Percentiles rank a stretch among this genome's conserved stretches.
Conservation (phyloP, 53 echinoderm and acorn worm genomes). For the Paelopatides confundens region DNA sequence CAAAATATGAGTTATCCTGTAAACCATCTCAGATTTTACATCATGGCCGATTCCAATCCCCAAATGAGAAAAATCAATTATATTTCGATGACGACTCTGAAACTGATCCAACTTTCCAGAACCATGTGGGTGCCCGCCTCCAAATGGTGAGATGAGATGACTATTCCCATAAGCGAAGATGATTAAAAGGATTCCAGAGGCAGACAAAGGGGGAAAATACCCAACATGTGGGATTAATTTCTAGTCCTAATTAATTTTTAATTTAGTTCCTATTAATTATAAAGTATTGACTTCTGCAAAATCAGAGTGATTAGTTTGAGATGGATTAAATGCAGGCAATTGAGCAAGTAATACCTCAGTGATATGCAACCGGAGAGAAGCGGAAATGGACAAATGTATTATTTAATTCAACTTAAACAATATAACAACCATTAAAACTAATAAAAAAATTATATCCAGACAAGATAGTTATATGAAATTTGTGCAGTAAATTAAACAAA, state of each 20-base stretch:
- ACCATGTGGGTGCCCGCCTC: constrained; percentile 20
- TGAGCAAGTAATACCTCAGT: neutral
- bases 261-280: constrained; percentile 35
- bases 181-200: constrained; percentile 1
- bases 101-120: neutral
- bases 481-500: too few relatives aligned
- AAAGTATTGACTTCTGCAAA: constrained; percentile 4
- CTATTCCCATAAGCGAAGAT: constrained; percentile 1
- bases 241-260: constrained; percentile 39
- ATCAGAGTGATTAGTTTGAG: neutral
- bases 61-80: constrained; percentile 43
- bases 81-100: neutral
- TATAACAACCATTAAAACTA: too few relatives aligned
- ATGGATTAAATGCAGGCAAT: neutral
- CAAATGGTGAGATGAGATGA: neutral
- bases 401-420: too few relatives aligned
- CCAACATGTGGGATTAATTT: constrained; percentile 26
- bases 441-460: too few relatives aligned
- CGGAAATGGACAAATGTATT: too few relatives aligned
- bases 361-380: too few relatives aligned
- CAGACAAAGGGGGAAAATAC: neutral
- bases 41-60: constrained; percentile 1
- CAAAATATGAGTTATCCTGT: neutral
- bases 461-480: too few relatives aligned
- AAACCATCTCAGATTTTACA: neutral